Evolutionary conservation across 2,888 invertebrate species (phyloP).

Genomic region (Archaeoteleia sp.): DNA sequence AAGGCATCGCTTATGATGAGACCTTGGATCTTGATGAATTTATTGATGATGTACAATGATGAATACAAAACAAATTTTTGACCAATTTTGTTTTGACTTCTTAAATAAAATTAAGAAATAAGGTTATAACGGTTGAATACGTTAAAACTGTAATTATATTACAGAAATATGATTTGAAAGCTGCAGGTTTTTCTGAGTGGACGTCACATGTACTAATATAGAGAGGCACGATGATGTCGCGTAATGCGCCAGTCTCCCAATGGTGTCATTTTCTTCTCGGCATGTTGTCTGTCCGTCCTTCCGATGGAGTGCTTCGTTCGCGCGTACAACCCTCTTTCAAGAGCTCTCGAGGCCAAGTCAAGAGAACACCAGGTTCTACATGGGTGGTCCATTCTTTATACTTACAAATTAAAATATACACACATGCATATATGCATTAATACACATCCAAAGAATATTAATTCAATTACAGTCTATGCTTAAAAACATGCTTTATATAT

Average conservation of each 20-base stretch:
- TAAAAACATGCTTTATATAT: too few relatives aligned
- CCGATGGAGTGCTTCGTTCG: slow-evolving; percentile 71
- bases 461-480: too few relatives aligned
- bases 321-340: slow-evolving; percentile 70
- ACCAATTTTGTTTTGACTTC: too few relatives aligned
- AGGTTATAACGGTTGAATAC: too few relatives aligned
- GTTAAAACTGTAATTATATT: too few relatives aligned
- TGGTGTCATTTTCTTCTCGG: slow-evolving; percentile 62
- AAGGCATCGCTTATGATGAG: too few relatives aligned
- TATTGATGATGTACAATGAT: too few relatives aligned
- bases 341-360: slow-evolving; percentile 69
- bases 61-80: too few relatives aligned
- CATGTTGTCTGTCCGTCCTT: slow-evolving; percentile 62
- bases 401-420: slow-evolving; percentile 66
- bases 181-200: slow-evolving; percentile 28
- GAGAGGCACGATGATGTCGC: slow-evolving; percentile 32
- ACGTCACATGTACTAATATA: slow-evolving; percentile 45
- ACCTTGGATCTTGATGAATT: too few relatives aligned
- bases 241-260: slow-evolving; percentile 28
- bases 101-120: too few relatives aligned
- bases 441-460: too few relatives aligned
- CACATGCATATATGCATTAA: neutral
- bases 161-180: too few relatives aligned
- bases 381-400: slow-evolving; percentile 74
- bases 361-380: slow-evolving; percentile 64